Base-by-base conservation (phyloP, 2,888 invertebrate species). In the Oasisia sp. region DNA sequence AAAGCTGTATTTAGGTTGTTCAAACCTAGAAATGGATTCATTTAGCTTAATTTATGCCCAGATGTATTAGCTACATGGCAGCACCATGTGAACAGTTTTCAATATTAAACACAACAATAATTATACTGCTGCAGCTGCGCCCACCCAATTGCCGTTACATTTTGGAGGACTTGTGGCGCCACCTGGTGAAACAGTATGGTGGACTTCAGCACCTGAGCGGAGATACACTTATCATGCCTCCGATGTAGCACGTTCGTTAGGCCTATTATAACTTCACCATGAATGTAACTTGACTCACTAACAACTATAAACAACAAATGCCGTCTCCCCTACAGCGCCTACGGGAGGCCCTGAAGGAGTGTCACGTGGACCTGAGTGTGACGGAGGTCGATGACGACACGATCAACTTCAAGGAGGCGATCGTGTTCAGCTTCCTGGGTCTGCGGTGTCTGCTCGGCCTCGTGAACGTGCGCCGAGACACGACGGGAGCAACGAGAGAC, bases 401-500 rank as follows among this genome's bases (percentile, higher is more conserved):
- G 1, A 94, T 95, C 32, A 94, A 95, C 91, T 96, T 94, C 94
- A 96, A 96, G 93, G 96, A 96, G 92, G 95, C 96, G 8, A 92
- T 95, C 19, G 93, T 95, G 32, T 95, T 95, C 91, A 95, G 95
- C 19, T 96, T 95, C 93, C 94, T 95, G n/a, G 96, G 95, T 12
- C 93, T 95, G 90, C 94, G 95, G 9, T 94, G 95, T 91, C 93
- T 95, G 74, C 94, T 95, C 12, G 95, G 95, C 0, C 93, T 94
- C 89, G 94, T 94, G 91, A 96, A 96, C 93, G 94, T 95, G 8
- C 94, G 94, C 74, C 89, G 92, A 5, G 94, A 94, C 44, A 94
- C 95, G 32, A 96, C 96, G 0, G 96, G 96, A 27, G 94, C 95
- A n/a, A 91, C 92, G 11, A 93, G 92, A 45, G 94, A 95, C 92